Evolutionary conservation across 2,797 vertebrate genomes (phyloP).

Genomic region (Parambassis ranga): DNA sequence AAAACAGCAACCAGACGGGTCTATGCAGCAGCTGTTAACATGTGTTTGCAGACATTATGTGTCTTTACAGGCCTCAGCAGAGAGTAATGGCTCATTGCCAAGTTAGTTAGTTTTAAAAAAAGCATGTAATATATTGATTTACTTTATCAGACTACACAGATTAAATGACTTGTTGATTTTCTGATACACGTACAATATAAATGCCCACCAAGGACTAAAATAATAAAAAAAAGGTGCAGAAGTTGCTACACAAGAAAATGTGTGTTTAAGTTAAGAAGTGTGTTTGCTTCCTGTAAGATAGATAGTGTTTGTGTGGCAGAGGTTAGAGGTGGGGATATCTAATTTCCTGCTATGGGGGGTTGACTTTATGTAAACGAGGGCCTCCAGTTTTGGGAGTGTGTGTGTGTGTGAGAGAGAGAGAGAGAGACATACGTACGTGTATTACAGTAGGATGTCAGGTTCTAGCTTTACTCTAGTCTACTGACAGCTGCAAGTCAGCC

Average conservation of each 20-base stretch:
- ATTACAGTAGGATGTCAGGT: constrained; percentile 14
- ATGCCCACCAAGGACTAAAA: too few species aligned
- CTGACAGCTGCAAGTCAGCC: constrained; percentile 35
- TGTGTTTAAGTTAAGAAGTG: not conserved
- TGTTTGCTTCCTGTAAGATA: constrained; percentile 32
- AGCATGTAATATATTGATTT: too few species aligned
- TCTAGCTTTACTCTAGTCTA: constrained; percentile 1
- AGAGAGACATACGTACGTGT: not conserved
- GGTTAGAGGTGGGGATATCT: constrained; percentile 1
- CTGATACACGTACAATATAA: too few species aligned
- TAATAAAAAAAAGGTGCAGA: too few species aligned
- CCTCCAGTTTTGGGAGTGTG: not conserved
- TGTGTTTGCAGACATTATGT: too few species aligned
- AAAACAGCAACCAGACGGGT: not conserved
- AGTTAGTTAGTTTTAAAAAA: too few species aligned
- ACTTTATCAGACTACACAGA: too few species aligned
- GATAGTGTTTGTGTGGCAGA: not conserved
- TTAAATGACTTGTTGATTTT: too few species aligned
- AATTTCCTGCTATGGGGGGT: constrained; percentile 54
- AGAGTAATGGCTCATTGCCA: too few species aligned
- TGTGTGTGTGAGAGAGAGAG: too few species aligned
- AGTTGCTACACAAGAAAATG: too few species aligned
- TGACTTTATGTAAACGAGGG: constrained; percentile 60
- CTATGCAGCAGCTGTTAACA: constrained; percentile 9
- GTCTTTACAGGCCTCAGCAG: too few species aligned